These are phyloP conservation scores for Agrilus biguttatus DNA, from an alignment of 2,888 invertebrate species.

Conservation along the genomic window DNA sequence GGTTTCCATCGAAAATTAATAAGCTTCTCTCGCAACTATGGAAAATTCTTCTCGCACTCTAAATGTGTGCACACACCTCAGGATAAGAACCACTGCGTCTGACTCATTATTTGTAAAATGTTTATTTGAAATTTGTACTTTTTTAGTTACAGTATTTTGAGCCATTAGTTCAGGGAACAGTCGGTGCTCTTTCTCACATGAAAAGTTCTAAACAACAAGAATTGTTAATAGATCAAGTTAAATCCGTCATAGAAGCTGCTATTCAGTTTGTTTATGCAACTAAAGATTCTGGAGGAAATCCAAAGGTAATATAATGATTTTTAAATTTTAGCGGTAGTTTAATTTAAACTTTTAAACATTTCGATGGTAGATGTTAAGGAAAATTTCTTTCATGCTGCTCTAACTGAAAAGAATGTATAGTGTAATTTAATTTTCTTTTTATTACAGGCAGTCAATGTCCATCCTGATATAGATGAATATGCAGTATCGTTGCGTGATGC, in stretches of 20 bases:
- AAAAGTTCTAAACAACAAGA: conserved; percentile 79
- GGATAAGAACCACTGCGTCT: too few relatives aligned
- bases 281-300: conserved; percentile 87
- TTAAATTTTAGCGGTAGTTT: background rate
- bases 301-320: conserved; percentile 41
- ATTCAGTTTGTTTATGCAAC: conserved; percentile 71
- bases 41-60: too few relatives aligned
- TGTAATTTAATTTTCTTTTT: conserved; percentile 2
- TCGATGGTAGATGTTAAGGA: background rate
- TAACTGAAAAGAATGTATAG: background rate
- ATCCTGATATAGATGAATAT: conserved; percentile 73
- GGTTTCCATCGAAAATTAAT: background rate
- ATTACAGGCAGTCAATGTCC: conserved; percentile 56
- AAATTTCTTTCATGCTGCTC: background rate
- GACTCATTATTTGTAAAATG: too few relatives aligned
- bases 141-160: conserved; percentile 59
- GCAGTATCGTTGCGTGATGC: conserved; percentile 64
- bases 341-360: background rate
- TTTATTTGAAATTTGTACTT: background rate
- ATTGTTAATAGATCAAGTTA: conserved; percentile 75
- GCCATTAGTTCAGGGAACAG: conserved; percentile 67
- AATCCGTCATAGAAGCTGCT: conserved; percentile 90
- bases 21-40: too few relatives aligned
- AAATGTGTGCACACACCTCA: too few relatives aligned
- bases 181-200: conserved; percentile 82